Evolutionary conservation across 2,888 invertebrate genomes (phyloP).

Genomic region (Pharmacophagus antenor): DNA sequence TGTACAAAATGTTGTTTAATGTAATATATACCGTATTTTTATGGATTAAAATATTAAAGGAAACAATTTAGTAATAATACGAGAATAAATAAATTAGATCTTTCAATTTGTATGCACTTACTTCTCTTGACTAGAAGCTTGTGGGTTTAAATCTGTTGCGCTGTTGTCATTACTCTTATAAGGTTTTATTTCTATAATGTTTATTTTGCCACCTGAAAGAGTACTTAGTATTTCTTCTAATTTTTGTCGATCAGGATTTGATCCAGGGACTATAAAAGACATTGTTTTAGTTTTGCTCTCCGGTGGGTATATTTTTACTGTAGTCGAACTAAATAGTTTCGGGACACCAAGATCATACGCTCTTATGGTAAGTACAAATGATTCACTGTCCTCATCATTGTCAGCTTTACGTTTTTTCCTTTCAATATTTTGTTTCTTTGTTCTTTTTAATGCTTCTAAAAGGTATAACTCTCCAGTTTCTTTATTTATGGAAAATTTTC

Average conservation of each 20-base stretch:
- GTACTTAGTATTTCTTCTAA: slow-evolving; percentile 88
- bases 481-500: slow-evolving; percentile 87
- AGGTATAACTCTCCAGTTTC: slow-evolving; percentile 86
- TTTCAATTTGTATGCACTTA: slow-evolving; percentile 45
- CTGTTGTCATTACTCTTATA: slow-evolving; percentile 81
- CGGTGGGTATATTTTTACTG: slow-evolving; percentile 88
- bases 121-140: slow-evolving; percentile 80
- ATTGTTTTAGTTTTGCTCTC: slow-evolving; percentile 88
- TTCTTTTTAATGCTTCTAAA: slow-evolving; percentile 73
- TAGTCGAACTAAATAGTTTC: slow-evolving; percentile 85
- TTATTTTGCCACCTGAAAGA: slow-evolving; percentile 89
- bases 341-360: slow-evolving; percentile 94
- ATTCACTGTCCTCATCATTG: slow-evolving; percentile 67
- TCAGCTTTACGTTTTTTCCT: slow-evolving; percentile 76
- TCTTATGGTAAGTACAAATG: slow-evolving; percentile 85
- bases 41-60: neutral
- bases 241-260: slow-evolving; percentile 86
- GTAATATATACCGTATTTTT: neutral
- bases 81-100: neutral
- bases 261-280: slow-evolving; percentile 90
- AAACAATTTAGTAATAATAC: neutral
- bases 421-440: slow-evolving; percentile 61
- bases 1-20: too few species aligned
- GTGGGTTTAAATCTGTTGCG: slow-evolving; percentile 75
- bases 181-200: slow-evolving; percentile 87